Evolutionary conservation across 2,113 vertebrate genomes (phyloP).

Genomic region (Nipponia nippon): DNA sequence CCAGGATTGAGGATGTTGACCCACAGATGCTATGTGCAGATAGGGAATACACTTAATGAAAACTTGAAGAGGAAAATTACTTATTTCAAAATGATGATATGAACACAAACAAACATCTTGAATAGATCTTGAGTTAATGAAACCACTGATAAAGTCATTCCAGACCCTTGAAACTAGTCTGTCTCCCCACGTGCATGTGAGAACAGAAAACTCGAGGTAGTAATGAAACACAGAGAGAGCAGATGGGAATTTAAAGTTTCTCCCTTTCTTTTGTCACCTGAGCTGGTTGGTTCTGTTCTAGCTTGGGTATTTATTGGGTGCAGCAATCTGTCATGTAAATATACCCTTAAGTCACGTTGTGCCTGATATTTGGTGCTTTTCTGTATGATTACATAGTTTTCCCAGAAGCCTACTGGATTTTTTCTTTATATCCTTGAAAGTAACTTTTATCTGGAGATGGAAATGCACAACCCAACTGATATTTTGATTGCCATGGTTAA

Average conservation of each 20-base stretch:
- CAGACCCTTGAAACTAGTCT: neutral
- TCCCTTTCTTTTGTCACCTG: neutral
- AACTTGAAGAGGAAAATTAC: neutral
- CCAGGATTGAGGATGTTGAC: neutral
- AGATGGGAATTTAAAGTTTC: neutral
- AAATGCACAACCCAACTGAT: neutral
- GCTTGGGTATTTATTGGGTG: neutral
- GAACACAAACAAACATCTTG: neutral
- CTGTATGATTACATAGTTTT: neutral
- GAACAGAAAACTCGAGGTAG: neutral
- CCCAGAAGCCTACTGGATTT: neutral
- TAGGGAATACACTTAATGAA: neutral
- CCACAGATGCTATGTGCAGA: neutral
- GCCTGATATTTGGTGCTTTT: neutral
- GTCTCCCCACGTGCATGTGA: neutral
- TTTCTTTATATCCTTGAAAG: neutral
- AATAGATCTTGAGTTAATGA: neutral
- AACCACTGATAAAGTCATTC: neutral
- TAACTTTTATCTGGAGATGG: neutral
- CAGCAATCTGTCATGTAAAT: neutral
- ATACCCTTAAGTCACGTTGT: neutral
- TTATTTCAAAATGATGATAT: neutral
- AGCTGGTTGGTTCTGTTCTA: neutral
- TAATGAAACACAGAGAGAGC: neutral
- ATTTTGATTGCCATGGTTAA: neutral